A percentile compares a stretch with the other conserved stretches of the same genome.
Evolutionary conservation across 2,113 vertebrate species (phyloP).

Genomic region (Myotis lucifugus): DNA sequence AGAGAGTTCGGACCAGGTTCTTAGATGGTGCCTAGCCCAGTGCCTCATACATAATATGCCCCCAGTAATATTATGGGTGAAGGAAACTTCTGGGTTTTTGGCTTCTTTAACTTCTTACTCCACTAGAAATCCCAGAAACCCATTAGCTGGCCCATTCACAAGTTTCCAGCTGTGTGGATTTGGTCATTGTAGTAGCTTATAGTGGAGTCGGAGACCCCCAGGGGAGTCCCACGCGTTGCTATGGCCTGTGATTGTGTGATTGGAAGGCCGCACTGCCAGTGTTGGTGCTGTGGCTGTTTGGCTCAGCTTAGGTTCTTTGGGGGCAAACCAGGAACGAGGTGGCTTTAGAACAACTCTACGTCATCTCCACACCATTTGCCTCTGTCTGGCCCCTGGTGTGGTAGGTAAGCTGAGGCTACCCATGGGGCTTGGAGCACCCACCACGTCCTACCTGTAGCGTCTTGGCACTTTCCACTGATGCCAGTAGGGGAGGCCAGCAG

Average conservation of each 20-base stretch:
- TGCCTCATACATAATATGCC: not conserved
- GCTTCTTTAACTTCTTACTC: conserved; percentile 36
- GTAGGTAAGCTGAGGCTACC: not conserved
- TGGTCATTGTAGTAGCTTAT: conserved; percentile 53
- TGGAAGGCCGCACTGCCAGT: not conserved
- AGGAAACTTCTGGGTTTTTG: not conserved
- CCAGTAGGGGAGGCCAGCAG: not conserved
- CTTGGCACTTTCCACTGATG: not conserved
- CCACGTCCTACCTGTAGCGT: not conserved
- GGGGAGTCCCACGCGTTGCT: conserved; percentile 20
- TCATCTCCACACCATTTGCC: not conserved
- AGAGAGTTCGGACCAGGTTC: not conserved
- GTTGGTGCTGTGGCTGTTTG: not conserved
- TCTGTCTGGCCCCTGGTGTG: not conserved
- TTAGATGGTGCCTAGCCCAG: not conserved
- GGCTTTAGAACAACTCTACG: not conserved
- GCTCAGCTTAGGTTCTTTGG: conserved; percentile 9
- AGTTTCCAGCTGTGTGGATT: conserved; percentile 32
- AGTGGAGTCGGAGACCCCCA: conserved; percentile 36
- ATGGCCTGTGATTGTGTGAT: not conserved
- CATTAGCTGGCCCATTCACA: conserved; percentile 56
- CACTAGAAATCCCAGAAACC: conserved; percentile 41
- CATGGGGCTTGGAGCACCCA: too few relatives aligned
- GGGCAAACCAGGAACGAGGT: not conserved
- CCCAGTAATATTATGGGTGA: not conserved